Evolutionary conservation across 2,888 invertebrate genomes (phyloP).

Genomic region (Aphrophora alni): DNA sequence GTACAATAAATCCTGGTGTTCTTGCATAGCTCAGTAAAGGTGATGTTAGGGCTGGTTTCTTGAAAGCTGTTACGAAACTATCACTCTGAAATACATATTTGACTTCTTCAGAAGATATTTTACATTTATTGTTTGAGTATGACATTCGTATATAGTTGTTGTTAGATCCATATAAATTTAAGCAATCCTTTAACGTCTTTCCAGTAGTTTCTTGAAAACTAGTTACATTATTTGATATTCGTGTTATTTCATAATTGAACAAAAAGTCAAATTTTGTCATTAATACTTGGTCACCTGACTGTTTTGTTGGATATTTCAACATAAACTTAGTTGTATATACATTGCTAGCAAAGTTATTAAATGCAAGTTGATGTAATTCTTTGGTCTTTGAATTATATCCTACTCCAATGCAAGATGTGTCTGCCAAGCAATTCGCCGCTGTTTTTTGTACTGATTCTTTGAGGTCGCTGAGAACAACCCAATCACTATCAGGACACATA

Average conservation of each 20-base stretch:
- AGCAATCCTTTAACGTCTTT: conserved; percentile 16
- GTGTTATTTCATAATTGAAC: neutral
- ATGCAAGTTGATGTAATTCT: conserved; percentile 5
- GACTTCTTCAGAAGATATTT: conserved; percentile 23
- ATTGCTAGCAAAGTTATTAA: neutral
- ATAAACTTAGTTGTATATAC: conserved; percentile 13
- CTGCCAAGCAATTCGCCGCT: conserved; percentile 23
- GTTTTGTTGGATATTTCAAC: conserved; percentile 21
- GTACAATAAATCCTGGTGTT: conserved; percentile 24
- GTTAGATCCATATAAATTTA: neutral
- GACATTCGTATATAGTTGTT: conserved; percentile 11
- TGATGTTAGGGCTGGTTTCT: conserved; percentile 33
- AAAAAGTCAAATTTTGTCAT: conserved; percentile 7
- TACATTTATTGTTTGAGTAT: conserved; percentile 13
- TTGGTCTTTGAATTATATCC: conserved; percentile 16
- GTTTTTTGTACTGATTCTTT: conserved; percentile 3
- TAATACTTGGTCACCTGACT: neutral
- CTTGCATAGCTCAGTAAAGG: conserved; percentile 27
- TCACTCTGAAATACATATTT: conserved; percentile 12
- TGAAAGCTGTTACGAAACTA: conserved; percentile 25
- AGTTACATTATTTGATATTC: neutral
- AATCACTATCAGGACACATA: conserved; percentile 39
- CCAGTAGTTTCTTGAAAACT: conserved; percentile 9
- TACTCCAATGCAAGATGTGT: conserved; percentile 24
- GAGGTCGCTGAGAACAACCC: conserved; percentile 10